phyloP scores from a whole-genome alignment of 53 echinoderm and acorn worm species.

The Antedon mediterranea region DNA sequence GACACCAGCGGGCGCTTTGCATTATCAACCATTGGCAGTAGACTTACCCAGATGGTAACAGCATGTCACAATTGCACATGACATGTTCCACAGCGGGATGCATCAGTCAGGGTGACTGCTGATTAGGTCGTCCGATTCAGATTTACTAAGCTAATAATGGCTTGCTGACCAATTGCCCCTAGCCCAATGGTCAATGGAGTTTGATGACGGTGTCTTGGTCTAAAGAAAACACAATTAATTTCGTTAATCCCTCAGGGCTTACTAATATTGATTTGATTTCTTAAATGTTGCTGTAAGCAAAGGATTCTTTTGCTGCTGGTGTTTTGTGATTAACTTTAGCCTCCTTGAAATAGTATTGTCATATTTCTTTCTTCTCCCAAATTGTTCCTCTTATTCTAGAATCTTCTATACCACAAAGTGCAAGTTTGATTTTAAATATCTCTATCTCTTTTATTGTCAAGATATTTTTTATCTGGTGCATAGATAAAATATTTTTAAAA shows the following conservation, averaged over 20 bases:
- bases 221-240: neutral
- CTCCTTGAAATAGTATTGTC: too few relatives aligned
- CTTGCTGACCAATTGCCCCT: neutral
- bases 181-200: neutral
- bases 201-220: neutral
- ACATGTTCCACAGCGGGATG: neutral
- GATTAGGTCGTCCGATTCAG: neutral
- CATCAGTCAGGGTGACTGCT: neutral
- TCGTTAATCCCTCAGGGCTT: neutral
- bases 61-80: neutral
- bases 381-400: too few relatives aligned
- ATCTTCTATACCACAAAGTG: too few relatives aligned
- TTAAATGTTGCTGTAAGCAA: neutral
- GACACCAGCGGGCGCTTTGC: neutral
- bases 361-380: too few relatives aligned
- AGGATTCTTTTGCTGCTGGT: too few relatives aligned
- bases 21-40: neutral
- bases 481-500: too few relatives aligned
- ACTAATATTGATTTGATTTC: neutral
- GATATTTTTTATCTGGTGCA: too few relatives aligned
- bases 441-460: too few relatives aligned
- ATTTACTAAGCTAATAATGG: neutral
- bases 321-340: too few relatives aligned
- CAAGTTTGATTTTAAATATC: too few relatives aligned
- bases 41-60: neutral